A percentile compares a stretch with the other conserved stretches of the same genome.
phyloP scores from a whole-genome alignment of 2,113 vertebrate genomes.

The Albula glossodonta region DNA sequence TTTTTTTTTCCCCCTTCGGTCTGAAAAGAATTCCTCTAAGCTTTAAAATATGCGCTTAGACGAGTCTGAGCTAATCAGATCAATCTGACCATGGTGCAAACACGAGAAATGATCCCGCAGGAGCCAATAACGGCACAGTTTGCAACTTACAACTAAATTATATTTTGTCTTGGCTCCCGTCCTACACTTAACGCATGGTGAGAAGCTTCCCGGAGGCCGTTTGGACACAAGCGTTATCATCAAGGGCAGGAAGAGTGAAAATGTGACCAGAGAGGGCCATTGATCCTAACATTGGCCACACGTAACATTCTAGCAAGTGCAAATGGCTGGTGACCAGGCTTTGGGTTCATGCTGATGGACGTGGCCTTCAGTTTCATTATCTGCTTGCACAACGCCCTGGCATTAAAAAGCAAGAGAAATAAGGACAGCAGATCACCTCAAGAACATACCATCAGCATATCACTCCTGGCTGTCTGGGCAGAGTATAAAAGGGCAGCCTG shows the following conservation, averaged over 20 bases:
- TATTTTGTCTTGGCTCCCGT: background rate
- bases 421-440: background rate
- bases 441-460: background rate
- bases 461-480: background rate
- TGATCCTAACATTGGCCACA: background rate
- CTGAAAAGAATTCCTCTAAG: background rate
- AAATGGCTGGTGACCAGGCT: background rate
- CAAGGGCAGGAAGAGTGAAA: background rate
- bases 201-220: background rate
- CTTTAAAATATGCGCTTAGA: background rate
- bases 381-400: background rate
- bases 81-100: background rate
- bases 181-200: background rate
- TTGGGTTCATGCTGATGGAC: background rate
- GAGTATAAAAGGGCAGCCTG: background rate
- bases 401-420: background rate
- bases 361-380: too few relatives aligned
- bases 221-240: too few relatives aligned
- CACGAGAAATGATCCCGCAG: background rate
- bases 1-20: too few relatives aligned
- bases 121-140: background rate
- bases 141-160: background rate
- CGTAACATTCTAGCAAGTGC: background rate
- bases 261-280: background rate
- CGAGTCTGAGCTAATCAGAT: background rate